Conservation (phyloP, 2,797 vertebrate genomes). For the Erethizon dorsatum region DNA sequence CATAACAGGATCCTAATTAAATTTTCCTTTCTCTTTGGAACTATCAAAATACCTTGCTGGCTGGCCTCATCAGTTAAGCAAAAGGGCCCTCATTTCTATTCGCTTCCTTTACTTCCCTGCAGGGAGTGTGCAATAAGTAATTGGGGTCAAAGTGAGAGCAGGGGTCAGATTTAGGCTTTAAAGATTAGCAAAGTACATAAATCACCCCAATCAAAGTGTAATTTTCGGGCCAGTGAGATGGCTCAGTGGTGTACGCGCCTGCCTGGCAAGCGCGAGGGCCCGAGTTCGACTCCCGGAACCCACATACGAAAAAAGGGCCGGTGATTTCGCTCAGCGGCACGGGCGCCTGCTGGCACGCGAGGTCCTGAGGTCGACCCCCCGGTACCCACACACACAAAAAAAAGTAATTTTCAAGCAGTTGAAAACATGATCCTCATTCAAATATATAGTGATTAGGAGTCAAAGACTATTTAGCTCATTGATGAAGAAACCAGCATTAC, state of each 20-base stretch:
- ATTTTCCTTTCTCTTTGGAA: conserved; percentile 54
- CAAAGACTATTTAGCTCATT: conserved; percentile 49
- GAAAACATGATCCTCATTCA: conserved; percentile 32
- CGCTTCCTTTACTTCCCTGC: conserved; percentile 55
- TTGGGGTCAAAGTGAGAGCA: background rate
- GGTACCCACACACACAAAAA: no score
- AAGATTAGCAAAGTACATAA: conserved; percentile 63
- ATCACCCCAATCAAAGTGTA: background rate
- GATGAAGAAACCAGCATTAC: background rate
- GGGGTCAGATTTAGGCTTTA: conserved; percentile 32
- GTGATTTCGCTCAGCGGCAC: no score
- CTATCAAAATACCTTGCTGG: conserved; percentile 44
- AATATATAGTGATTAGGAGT: conserved; percentile 31
- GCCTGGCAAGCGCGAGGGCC: no score
- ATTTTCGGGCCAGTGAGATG: background rate
- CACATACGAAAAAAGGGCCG: no score
- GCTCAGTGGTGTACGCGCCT: no score
- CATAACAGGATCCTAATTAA: conserved; percentile 51
- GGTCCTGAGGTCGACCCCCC: no score
- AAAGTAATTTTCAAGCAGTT: conserved; percentile 18
- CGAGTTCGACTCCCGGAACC: no score
- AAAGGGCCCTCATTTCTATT: background rate
- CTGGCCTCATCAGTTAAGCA: conserved; percentile 35
- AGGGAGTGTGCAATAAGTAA: background rate
- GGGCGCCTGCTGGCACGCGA: no score